Base-by-base conservation (phyloP, 2,113 vertebrate species). In the Garra rufa region DNA sequence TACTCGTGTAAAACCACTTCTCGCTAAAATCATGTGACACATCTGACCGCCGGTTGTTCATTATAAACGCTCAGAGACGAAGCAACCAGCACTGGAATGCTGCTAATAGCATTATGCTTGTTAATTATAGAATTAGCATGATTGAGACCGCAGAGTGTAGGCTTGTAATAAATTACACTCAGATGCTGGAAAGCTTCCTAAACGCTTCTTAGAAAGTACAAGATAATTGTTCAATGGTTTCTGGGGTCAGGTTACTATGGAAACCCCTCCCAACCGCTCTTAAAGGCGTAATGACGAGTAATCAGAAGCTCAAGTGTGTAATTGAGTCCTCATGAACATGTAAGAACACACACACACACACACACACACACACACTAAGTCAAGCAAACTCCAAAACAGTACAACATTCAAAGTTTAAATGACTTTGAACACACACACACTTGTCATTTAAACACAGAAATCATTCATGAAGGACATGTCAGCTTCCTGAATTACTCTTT, bases 211-310 rank as follows among this genome's bases (percentile, higher is more conserved):
- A 48, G 78, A 81, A 81, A 67, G 57, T 67, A 81, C 78, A 67
- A 81, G 78, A 67, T 50, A 81, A 67, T 81, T 67, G 61, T 81
- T 67, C 24, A 34, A 67, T 67, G 43, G 78, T 43, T 69, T 77
- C 52, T 50, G 21, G 76, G 82, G 82, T 84, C 82, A 61, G 11
- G 82, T 87, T 87, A 44, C 85, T 50, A 87, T 87, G 82, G 76
- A 34, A 84, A 81, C 78, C 59, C 59, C 61, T 80, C 41, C 41
- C 38, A 21, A 65, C 44, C 59, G 43, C 24, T 84, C 67, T 83
- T 74, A 87, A 78, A 84, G 76, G 78, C 24, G 41, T 83, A 86
- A 76, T 83, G 81, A 86, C 57, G 21, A 84, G 82, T 50, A 30
- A 43, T 48, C 74, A 80, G 81, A 67, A 44, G 61, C 57, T 75